Evolutionary conservation across 2,797 vertebrate genomes (phyloP).

Genomic region (Periophthalmus magnuspinnatus): DNA sequence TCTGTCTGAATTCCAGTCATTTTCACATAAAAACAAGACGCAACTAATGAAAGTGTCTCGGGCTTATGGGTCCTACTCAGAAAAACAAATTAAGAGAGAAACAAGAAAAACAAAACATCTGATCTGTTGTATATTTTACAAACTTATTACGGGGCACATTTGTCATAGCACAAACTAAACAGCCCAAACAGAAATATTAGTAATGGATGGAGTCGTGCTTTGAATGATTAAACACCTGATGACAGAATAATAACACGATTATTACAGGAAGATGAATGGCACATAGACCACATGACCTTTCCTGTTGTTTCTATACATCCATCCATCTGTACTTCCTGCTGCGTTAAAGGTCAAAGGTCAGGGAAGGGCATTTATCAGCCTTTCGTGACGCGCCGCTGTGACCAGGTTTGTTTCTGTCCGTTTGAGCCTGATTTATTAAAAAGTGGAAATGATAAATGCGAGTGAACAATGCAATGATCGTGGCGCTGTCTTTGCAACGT

Average conservation of each 20-base stretch:
- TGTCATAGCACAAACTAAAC: not conserved
- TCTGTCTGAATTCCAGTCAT: not conserved
- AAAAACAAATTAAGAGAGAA: not conserved
- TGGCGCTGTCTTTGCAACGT: slow-evolving; percentile 1
- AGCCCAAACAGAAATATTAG: not conserved
- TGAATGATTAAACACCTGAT: slow-evolving; percentile 17
- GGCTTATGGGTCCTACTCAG: not conserved
- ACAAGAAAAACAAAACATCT: not conserved
- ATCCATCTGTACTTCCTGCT: slow-evolving; percentile 16
- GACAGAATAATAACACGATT: slow-evolving; percentile 32
- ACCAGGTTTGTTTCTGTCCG: slow-evolving; percentile 11
- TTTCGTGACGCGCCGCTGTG: slow-evolving; percentile 25
- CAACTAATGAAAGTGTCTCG: not conserved
- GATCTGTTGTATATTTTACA: not conserved
- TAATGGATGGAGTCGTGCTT: not conserved
- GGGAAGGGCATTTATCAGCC: slow-evolving; percentile 50
- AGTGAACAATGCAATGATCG: slow-evolving; percentile 27
- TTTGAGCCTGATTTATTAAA: slow-evolving; percentile 14
- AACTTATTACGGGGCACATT: not conserved
- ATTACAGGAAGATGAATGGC: slow-evolving; percentile 34
- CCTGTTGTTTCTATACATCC: slow-evolving; percentile 36
- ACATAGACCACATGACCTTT: slow-evolving; percentile 38
- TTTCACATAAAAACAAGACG: not conserved
- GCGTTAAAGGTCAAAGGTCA: slow-evolving; percentile 53
- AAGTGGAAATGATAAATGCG: slow-evolving; percentile 16